Percentiles rank a stretch among this genome's conserved stretches.
Conservation (phyloP, 2,113 vertebrate genomes). For the Ptyas mucosa region DNA sequence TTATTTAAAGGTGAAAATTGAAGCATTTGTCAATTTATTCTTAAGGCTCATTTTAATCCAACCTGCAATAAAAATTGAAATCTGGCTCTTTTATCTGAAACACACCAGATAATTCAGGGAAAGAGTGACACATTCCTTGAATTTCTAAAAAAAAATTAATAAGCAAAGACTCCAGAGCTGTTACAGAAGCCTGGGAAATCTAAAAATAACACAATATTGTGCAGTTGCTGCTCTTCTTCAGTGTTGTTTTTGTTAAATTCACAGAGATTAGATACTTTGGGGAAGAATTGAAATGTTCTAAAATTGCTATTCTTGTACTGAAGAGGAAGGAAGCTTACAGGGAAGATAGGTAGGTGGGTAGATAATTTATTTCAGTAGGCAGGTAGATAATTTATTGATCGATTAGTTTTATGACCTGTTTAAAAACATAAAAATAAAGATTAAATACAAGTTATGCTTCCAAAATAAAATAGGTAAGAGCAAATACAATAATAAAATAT, state of each 20-base stretch:
- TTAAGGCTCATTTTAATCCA: neutral
- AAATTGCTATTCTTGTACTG: neutral
- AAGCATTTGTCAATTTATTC: neutral
- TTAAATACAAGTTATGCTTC: neutral
- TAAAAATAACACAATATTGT: neutral
- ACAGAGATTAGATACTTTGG: neutral
- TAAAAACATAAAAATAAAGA: neutral
- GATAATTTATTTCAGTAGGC: neutral
- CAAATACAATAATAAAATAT: neutral
- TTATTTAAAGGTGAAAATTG: neutral
- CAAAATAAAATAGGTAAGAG: neutral
- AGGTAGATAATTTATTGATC: neutral
- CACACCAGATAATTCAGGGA: neutral
- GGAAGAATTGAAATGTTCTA: neutral
- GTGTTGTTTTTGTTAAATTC: neutral
- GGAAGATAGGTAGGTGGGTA: neutral
- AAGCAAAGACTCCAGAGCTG: neutral
- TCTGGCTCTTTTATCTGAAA: neutral
- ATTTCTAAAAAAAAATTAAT: no score
- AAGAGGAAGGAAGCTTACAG: neutral
- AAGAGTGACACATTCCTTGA: neutral
- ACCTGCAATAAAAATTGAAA: neutral
- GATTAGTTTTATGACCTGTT: neutral
- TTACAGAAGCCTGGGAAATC: neutral
- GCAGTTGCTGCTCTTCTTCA: neutral